phyloP scores from a whole-genome alignment of 2,888 invertebrate genomes.

The Dorcus hopei region DNA sequence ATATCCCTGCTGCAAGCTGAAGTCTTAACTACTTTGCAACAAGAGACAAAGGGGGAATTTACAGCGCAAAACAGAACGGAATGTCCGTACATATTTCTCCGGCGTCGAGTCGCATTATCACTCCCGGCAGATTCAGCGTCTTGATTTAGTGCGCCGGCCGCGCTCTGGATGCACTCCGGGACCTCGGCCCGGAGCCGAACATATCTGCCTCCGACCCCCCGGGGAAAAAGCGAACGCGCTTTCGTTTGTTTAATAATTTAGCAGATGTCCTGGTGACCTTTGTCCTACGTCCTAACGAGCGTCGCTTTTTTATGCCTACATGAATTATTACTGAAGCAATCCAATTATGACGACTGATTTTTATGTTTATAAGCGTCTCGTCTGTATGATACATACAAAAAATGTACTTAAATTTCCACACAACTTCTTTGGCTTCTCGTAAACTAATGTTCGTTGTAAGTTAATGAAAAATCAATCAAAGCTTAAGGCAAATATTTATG shows the following conservation, averaged over 20 bases:
- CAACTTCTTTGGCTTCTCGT: no score
- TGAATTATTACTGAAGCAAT: background rate
- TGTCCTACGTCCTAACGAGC: no score
- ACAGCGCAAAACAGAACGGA: slow-evolving; percentile 29
- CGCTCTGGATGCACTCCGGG: slow-evolving; percentile 17
- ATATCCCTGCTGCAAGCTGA: slow-evolving; percentile 22
- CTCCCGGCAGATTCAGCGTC: slow-evolving; percentile 37
- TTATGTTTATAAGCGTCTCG: no score
- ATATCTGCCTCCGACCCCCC: slow-evolving; percentile 3
- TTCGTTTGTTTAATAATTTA: slow-evolving; percentile 21
- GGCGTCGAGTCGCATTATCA: slow-evolving; percentile 38
- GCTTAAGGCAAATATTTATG: no score
- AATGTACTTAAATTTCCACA: no score
- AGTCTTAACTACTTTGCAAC: slow-evolving; percentile 32
- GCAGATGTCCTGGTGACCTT: background rate
- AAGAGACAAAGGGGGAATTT: slow-evolving; percentile 31
- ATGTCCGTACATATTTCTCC: slow-evolving; percentile 34
- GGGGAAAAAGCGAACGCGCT: background rate
- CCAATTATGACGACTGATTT: no score
- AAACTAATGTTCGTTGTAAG: no score
- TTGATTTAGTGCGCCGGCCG: slow-evolving; percentile 34
- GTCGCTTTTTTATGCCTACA: background rate
- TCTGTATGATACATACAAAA: no score
- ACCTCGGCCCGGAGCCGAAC: slow-evolving; percentile 14
- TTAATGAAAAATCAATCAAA: no score